Conservation (phyloP, 2,888 invertebrate species). For the Plebejus melissa region DNA sequence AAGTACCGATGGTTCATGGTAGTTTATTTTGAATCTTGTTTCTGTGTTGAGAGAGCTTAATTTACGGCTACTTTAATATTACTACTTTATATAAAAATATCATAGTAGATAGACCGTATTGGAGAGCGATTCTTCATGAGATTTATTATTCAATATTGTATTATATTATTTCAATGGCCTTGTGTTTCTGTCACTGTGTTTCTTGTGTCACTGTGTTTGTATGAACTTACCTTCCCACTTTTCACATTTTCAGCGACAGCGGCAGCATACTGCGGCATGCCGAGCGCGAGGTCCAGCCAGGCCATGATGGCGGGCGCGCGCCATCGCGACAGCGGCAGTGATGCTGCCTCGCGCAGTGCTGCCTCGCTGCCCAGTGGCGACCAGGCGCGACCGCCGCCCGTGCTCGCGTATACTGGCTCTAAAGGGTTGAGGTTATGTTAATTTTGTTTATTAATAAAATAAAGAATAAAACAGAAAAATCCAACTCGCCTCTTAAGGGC, state of each 20-base stretch:
- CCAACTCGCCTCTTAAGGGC: no score
- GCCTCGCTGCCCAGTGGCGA: conserved; percentile 87
- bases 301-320: conserved; percentile 95
- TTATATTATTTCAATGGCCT: no score
- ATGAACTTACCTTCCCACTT: conserved; percentile 88
- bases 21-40: no score
- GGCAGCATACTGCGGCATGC: conserved; percentile 95
- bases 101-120: no score
- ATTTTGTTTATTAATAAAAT: no score
- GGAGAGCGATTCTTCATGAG: no score
- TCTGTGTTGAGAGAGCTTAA: no score
- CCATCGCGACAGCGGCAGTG: conserved; percentile 93
- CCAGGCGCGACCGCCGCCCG: conserved; percentile 81
- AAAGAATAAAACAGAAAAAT: background rate
- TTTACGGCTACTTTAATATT: no score
- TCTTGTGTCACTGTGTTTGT: background rate
- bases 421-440: conserved; percentile 25
- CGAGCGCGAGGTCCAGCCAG: conserved; percentile 95
- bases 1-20: no score
- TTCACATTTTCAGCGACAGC: conserved; percentile 96
- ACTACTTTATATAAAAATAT: no score
- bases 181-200: background rate
- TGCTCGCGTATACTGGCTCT: conserved; percentile 74
- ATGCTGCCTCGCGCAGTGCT: conserved; percentile 89
- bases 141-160: no score